Percentiles rank a stretch among this genome's conserved stretches.
phyloP scores from a whole-genome alignment of 2,888 invertebrate species.

The Alitta virens region DNA sequence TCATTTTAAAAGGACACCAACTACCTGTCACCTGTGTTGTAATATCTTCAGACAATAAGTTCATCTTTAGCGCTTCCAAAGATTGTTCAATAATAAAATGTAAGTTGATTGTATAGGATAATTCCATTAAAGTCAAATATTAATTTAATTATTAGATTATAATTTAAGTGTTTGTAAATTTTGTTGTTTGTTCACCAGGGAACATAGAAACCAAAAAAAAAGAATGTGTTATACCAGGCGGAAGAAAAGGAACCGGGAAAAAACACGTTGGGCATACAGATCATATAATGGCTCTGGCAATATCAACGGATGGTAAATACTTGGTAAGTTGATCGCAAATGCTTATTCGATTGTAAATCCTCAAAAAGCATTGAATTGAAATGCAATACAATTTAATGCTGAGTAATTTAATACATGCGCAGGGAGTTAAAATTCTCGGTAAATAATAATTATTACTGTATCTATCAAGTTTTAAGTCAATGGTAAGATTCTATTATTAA shows the following conservation, averaged over 20 bases:
- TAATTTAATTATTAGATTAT: no score
- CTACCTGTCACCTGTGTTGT: slow-evolving; percentile 78
- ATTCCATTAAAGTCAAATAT: background rate
- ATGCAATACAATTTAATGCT: no score
- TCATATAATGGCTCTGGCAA: slow-evolving; percentile 67
- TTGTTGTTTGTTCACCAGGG: slow-evolving; percentile 39
- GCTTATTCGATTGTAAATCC: no score
- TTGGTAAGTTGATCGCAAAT: slow-evolving; percentile 64
- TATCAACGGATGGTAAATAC: slow-evolving; percentile 79
- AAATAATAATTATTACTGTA: no score
- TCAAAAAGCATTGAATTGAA: no score
- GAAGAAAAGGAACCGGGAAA: slow-evolving; percentile 48
- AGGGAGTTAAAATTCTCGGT: no score
- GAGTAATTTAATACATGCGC: background rate
- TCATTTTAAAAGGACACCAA: slow-evolving; percentile 71
- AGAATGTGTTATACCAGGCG: slow-evolving; percentile 48
- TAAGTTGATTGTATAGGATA: slow-evolving; percentile 47
- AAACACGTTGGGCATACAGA: slow-evolving; percentile 50
- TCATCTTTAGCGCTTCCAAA: slow-evolving; percentile 81
- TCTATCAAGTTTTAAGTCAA: no score
- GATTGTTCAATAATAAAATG: slow-evolving; percentile 86
- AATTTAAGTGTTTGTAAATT: background rate
- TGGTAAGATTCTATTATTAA: no score
- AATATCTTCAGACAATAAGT: slow-evolving; percentile 71
- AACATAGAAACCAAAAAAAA: slow-evolving; percentile 46